Evolutionary conservation across 2,888 invertebrate genomes (phyloP).

Genomic region (Elysia crispata): DNA sequence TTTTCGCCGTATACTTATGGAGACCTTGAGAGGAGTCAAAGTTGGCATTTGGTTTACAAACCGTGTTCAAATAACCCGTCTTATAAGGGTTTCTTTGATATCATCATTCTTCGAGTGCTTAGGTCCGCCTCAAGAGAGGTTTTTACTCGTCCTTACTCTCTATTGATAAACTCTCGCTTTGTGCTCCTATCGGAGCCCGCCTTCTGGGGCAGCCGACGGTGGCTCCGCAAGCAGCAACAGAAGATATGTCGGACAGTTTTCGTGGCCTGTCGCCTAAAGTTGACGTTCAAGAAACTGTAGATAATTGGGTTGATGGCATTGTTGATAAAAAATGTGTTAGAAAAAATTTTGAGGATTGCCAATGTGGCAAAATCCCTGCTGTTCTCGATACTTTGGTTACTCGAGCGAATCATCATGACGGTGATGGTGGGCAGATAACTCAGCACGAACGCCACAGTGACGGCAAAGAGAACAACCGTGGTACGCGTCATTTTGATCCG

Average conservation of each 20-base stretch:
- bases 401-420: conserved; percentile 53
- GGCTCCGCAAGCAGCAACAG: conserved; percentile 47
- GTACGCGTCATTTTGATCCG: conserved; percentile 56
- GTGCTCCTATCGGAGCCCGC: conserved; percentile 57
- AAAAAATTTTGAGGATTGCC: conserved; percentile 54
- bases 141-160: conserved; percentile 19
- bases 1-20: no score
- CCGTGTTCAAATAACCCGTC: no score
- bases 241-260: conserved; percentile 53
- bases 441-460: conserved; percentile 58
- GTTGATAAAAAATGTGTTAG: conserved; percentile 59
- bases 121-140: no score
- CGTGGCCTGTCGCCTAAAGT: conserved; percentile 57
- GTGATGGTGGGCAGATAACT: conserved; percentile 56
- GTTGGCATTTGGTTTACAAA: no score
- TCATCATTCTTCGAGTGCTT: no score
- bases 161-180: conserved; percentile 53
- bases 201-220: conserved; percentile 50
- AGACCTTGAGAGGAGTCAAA: no score
- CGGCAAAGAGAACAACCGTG: conserved; percentile 58
- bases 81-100: no score
- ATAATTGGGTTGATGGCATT: conserved; percentile 61
- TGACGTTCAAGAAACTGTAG: conserved; percentile 60
- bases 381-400: conserved; percentile 50
- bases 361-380: conserved; percentile 48